Conservation (phyloP, 2,888 invertebrate genomes). For the Calliphora vomitoria region DNA sequence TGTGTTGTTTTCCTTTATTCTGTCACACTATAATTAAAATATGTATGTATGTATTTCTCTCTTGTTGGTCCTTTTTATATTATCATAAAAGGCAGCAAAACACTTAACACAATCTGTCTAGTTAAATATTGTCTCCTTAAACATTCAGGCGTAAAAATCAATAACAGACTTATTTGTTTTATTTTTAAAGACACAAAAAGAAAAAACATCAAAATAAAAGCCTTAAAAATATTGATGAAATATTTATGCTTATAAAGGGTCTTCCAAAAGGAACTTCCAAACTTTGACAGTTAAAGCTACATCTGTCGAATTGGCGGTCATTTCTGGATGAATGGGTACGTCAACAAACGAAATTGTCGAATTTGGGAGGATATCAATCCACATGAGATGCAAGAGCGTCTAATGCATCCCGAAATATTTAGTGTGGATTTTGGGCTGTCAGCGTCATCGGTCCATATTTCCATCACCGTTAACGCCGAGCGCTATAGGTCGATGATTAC, state of each 20-base stretch:
- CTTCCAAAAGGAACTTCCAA: too few relatives aligned
- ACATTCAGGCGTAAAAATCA: conserved; percentile 22
- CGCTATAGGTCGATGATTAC: too few relatives aligned
- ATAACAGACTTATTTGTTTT: conserved; percentile 11
- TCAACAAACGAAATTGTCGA: too few relatives aligned
- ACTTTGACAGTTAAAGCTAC: too few relatives aligned
- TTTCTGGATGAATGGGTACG: too few relatives aligned
- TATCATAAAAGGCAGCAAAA: not conserved
- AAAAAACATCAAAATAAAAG: not conserved
- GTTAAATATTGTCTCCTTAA: conserved; percentile 14
- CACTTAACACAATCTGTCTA: conserved; percentile 25
- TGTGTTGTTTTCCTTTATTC: not conserved
- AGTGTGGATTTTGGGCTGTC: too few relatives aligned
- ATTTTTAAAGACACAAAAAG: not conserved
- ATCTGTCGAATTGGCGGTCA: too few relatives aligned
- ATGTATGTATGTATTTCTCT: not conserved
- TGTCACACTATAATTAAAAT: not conserved
- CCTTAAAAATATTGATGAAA: conserved; percentile 1
- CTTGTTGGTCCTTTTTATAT: not conserved
- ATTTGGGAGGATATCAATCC: too few relatives aligned
- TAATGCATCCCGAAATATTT: too few relatives aligned
- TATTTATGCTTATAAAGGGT: not conserved
- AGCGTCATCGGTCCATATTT: too few relatives aligned
- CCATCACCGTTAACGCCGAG: too few relatives aligned
- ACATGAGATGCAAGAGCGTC: too few relatives aligned